A percentile compares a stretch with the other conserved stretches of the same genome.
Evolutionary conservation across 2,888 invertebrate species (phyloP).

Genomic region (Brachyptera risi): DNA sequence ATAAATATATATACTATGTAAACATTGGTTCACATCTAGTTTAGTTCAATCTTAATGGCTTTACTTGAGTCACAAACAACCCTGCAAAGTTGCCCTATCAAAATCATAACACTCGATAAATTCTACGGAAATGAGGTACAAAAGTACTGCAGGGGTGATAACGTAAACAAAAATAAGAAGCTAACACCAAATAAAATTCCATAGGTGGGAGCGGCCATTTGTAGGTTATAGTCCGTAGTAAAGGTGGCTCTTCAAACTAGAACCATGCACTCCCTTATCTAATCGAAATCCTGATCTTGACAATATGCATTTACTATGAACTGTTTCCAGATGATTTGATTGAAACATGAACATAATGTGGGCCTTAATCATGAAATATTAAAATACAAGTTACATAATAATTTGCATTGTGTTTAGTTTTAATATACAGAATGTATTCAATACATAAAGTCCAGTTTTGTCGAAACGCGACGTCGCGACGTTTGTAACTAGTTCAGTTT

Average conservation of each 20-base stretch:
- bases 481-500: not conserved
- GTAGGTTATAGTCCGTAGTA: not conserved
- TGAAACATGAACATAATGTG: constrained; percentile 46
- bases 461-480: not conserved
- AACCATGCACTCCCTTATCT: not conserved
- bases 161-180: not conserved
- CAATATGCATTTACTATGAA: constrained; percentile 49
- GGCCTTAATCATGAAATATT: constrained; percentile 43
- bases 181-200: constrained; percentile 13
- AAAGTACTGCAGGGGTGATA: constrained; percentile 5
- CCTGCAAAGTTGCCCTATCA: no score
- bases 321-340: constrained; percentile 48
- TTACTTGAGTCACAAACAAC: no score
- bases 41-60: no score
- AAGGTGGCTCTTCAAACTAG: not conserved
- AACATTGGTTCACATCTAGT: no score
- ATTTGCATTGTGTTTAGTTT: constrained; percentile 31
- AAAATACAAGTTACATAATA: constrained; percentile 32
- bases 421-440: constrained; percentile 29
- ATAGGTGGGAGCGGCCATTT: not conserved
- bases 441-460: no score
- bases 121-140: constrained; percentile 5
- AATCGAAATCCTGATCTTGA: constrained; percentile 41
- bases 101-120: no score
- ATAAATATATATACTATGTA: no score